Percentiles rank a stretch among this genome's conserved stretches.
These are phyloP conservation scores for Dynastes hyllus DNA, from an alignment of 2,888 invertebrate species.

Conservation along the genomic window DNA sequence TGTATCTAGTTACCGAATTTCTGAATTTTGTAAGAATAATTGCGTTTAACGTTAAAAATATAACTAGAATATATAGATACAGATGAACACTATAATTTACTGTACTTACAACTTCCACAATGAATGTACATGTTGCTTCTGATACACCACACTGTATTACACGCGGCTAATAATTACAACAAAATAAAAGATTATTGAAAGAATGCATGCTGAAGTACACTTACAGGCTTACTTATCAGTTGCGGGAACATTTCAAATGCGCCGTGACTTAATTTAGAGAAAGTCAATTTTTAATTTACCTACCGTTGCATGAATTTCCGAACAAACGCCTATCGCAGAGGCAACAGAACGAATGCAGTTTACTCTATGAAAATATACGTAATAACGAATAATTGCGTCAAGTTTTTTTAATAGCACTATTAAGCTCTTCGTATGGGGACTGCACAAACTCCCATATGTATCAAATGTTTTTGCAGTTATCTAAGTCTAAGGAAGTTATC, in stretches of 20 bases:
- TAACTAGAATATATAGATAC: too few species aligned
- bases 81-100: too few species aligned
- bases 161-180: not conserved
- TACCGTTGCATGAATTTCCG: conserved; percentile 23
- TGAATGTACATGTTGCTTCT: not conserved
- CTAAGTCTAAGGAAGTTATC: too few species aligned
- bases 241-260: not conserved
- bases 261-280: conserved; percentile 27
- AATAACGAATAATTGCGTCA: not conserved
- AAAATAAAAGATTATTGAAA: not conserved
- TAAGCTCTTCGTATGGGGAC: too few species aligned
- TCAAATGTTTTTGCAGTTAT: too few species aligned
- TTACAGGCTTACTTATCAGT: not conserved
- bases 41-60: too few species aligned
- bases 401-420: too few species aligned
- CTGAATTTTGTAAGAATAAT: too few species aligned
- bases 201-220: not conserved
- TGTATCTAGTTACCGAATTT: too few species aligned
- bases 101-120: not conserved
- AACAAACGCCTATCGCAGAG: conserved; percentile 2
- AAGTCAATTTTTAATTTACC: conserved; percentile 27
- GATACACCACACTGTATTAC: not conserved
- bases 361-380: not conserved
- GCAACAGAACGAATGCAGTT: not conserved
- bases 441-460: too few species aligned